Base-by-base conservation (phyloP, 1,140 invertebrate species). In the Oscheius sp. region DNA sequence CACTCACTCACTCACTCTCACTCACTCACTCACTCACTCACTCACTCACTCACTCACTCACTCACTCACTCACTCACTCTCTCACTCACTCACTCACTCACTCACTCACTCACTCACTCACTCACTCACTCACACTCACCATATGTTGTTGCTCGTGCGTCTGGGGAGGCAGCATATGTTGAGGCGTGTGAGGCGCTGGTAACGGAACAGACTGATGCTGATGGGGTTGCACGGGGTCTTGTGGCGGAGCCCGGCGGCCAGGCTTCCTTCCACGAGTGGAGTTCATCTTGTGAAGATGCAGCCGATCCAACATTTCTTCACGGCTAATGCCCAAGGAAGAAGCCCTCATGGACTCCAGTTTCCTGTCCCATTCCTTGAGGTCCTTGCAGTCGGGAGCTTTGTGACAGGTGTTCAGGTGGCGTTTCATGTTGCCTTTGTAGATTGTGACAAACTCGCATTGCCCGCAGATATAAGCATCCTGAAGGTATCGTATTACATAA, bases 381-480 rank as follows among this genome's bases (percentile, higher is more conserved):
- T 58, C 58, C 45, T 71, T 71, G 45, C 52, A 71, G 3, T 79
- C 78, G 23, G 52, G 61, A 34, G 55, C 62, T 20, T 65, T 59
- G 58, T 81, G 80, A 55, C 81, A 84, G 7, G 66, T 73, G 42
- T 81, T 77, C 28, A 82, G 62, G 74, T 82, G 80, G 18, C 80
- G 74, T 49, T 82, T 82, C 80, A 82, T 82, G 65, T 82, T 82
- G 26, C 80, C 80, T 62, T 82, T 82, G 69, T 82, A 82, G 32
- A 83, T 73, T 34, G 82, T 82, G 34, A 65, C 73, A 64, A 82
- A 82, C 3, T 77, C 55, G 52, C 80, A 82, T 61, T 70, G 80
- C 15, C 59, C 61, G 62, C 82, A 82, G 7, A 72, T 63, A n/a
- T 79, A 79, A n/a, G 78, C 75, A 62, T 79, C 73, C 28, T 79